Evolutionary conservation across 2,888 invertebrate species (phyloP), one percentile per base, ranked within the genome.

Genomic region (Lapara coniferarum): DNA sequence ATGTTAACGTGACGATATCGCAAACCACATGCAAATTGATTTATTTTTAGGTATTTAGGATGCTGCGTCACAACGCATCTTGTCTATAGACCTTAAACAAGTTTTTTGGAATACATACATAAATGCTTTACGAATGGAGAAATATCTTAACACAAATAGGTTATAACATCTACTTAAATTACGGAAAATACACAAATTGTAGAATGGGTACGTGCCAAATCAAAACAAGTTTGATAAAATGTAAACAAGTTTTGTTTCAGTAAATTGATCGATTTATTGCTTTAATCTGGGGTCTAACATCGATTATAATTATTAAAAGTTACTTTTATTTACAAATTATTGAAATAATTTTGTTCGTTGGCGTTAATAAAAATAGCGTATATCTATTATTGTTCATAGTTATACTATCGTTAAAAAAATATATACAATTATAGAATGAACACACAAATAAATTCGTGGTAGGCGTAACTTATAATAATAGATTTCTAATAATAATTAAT

Each of bases 41-140:
- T 5, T 37, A 8, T 37, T 25, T 25, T 25, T 25, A 25, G 25
- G 25, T 25, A 25, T 25, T 25, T 25, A 25, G 19, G 63, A 12
- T 63, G 49, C 49, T 19, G 19, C 13, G 19, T 46, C 49, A 19
- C 63, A 63, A 63, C 63, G 1, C 57, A 13, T 30, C 44, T 10
- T 46, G n/a, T 44, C 44, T 37, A 53, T 4, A 53, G 19, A 8
- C 16, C 19, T 63, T 19, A 63, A 46, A 46, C 19, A 63, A 1
- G 13, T 2, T 16, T 25, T 63, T 63, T 63, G 63, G 63, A 63
- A 63, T 13, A 63, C 10, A 59, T 46, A 59, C 49, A 63, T 63
- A 63, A 63, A 63, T 63, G 63, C 63, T 49, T 63, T 63, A 63
- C 10, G 19, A 63, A 63, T 59, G 37, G 16, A 44, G 13, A 59